Percentiles rank a stretch among this genome's conserved stretches.
These are phyloP conservation scores for Ganaspis brasiliensis DNA, from an alignment of 2,888 invertebrate species.

Conservation along the genomic window DNA sequence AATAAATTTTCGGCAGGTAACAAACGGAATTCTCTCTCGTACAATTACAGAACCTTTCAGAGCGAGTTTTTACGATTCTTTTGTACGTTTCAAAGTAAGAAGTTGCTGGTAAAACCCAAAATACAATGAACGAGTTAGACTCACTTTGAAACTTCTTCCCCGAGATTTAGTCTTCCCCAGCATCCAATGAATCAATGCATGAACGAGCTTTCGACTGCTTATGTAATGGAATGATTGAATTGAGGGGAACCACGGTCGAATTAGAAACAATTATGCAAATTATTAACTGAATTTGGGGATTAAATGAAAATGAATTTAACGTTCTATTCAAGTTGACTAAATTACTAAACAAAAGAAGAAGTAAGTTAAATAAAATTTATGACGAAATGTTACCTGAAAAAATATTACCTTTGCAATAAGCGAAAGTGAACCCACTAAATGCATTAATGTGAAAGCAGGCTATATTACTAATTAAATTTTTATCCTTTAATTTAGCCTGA, in stretches of 20 bases:
- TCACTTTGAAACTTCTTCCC: conserved; percentile 21
- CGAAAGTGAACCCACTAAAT: neutral
- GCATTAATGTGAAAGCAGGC: neutral
- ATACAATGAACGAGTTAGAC: conserved; percentile 30
- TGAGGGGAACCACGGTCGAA: conserved; percentile 3
- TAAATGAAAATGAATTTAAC: neutral
- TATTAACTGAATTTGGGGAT: neutral
- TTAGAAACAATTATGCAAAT: conserved; percentile 7
- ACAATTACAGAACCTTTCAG: conserved; percentile 38
- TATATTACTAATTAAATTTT: conserved; percentile 15
- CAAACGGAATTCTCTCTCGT: conserved; percentile 34
- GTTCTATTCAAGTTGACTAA: no score
- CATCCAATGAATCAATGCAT: conserved; percentile 24
- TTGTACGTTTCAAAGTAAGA: conserved; percentile 26
- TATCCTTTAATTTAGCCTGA: conserved; percentile 28
- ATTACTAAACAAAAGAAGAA: no score
- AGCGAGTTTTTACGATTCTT: conserved; percentile 35
- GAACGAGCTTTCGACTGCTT: conserved; percentile 1
- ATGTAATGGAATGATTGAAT: conserved; percentile 6
- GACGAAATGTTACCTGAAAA: neutral
- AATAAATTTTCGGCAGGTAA: conserved; percentile 42
- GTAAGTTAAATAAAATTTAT: neutral
- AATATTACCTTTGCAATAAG: neutral
- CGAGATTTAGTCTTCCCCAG: conserved; percentile 1
- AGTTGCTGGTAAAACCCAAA: conserved; percentile 25